These are phyloP conservation scores for Pantelozetes paolii DNA, from an alignment of 2,888 invertebrate species.

Conservation along the genomic window DNA sequence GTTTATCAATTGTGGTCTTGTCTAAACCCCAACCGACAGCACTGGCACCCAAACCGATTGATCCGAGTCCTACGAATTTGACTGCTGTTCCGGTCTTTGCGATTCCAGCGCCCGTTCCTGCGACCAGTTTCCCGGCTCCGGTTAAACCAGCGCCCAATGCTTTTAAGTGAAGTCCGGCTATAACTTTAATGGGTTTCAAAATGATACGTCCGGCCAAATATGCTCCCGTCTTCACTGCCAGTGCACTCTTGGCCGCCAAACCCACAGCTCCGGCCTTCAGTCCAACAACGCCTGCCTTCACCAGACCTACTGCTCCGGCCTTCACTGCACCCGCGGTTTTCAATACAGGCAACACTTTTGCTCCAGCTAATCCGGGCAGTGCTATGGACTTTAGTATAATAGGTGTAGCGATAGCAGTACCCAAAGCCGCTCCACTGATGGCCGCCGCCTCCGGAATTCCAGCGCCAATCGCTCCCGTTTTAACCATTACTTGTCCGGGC, in stretches of 20 bases:
- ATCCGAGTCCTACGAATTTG: not conserved
- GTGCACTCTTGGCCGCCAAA: not conserved
- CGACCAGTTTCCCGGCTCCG: not conserved
- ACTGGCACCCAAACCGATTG: constrained; percentile 8
- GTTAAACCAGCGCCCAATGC: not conserved
- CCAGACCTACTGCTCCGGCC: too few relatives aligned
- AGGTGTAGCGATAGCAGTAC: not conserved
- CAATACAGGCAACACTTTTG: not conserved
- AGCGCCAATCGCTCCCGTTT: not conserved
- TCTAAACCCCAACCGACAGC: constrained; percentile 13
- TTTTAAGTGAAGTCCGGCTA: constrained; percentile 3
- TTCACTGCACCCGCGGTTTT: not conserved
- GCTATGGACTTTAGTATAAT: not conserved
- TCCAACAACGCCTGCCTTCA: too few relatives aligned
- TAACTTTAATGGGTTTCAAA: not conserved
- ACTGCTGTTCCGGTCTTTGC: not conserved
- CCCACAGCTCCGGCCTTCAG: not conserved
- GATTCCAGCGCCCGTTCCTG: not conserved
- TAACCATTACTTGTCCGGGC: not conserved
- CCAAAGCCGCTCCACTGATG: not conserved
- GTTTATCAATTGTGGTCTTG: constrained; percentile 13
- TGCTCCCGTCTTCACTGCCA: not conserved
- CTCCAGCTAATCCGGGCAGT: not conserved
- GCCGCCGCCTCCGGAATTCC: not conserved
- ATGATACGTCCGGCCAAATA: not conserved